Percentiles rank a stretch among this genome's conserved stretches.
These are phyloP conservation scores for Notolepis coatsorum DNA, from an alignment of 2,797 vertebrate genomes.

Conservation along the genomic window DNA sequence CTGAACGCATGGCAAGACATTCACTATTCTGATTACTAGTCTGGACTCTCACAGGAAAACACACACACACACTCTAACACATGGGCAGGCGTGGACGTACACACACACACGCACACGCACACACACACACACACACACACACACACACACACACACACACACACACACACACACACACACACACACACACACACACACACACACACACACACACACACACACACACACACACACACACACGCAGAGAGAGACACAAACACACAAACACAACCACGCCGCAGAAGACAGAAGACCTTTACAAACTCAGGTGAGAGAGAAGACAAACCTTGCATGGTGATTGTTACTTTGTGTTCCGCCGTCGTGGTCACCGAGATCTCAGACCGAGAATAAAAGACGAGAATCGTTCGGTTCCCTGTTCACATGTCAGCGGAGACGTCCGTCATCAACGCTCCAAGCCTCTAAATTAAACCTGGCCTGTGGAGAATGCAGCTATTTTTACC, in stretches of 20 bases:
- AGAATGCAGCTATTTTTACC: conserved; percentile 82
- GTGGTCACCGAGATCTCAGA: background rate
- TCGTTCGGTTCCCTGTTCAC: conserved; percentile 10
- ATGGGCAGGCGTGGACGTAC: background rate
- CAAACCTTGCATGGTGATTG: background rate
- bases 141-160: background rate
- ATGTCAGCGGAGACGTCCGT: too few relatives aligned
- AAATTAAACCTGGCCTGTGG: conserved; percentile 80
- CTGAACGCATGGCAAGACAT: conserved; percentile 62
- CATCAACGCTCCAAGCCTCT: conserved; percentile 34
- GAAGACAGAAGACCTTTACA: background rate
- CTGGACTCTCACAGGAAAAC: conserved; percentile 50
- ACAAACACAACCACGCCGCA: conserved; percentile 30
- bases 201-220: conserved; percentile 21
- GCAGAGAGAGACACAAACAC: conserved; percentile 18
- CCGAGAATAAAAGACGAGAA: conserved; percentile 4
- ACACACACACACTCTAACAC: conserved; percentile 5
- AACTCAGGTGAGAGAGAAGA: conserved; percentile 1
- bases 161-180: background rate
- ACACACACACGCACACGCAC: background rate
- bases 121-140: background rate
- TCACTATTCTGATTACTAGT: conserved; percentile 51
- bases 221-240: conserved; percentile 9
- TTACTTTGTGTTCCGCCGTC: conserved; percentile 16
- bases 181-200: conserved; percentile 5